These are phyloP conservation scores for Myotis yumanensis DNA, from an alignment of 2,113 vertebrate genomes.

Conservation along the genomic window DNA sequence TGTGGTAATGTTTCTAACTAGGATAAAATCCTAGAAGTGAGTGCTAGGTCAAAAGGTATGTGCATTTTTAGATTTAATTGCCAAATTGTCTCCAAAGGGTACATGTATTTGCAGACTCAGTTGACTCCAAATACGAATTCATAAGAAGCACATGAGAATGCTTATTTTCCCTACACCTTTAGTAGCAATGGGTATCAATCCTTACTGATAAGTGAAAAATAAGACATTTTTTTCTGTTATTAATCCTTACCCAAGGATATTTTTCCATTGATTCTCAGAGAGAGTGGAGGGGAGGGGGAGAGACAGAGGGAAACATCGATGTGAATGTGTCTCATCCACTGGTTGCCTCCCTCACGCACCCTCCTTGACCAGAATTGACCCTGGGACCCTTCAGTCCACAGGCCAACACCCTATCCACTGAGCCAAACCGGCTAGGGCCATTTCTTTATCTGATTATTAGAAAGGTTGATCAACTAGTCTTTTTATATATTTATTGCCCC, in stretches of 20 bases:
- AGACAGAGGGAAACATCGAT: no score
- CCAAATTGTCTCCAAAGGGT: slow-evolving; percentile 22
- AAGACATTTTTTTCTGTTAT: not conserved
- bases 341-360: no score
- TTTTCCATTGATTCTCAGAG: no score
- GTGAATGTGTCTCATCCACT: no score
- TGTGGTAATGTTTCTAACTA: not conserved
- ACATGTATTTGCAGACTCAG: not conserved
- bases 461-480: not conserved
- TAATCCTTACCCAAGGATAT: no score
- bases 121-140: not conserved
- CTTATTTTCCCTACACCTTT: not conserved
- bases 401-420: no score
- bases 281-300: no score
- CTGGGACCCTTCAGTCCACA: no score
- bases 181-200: not conserved
- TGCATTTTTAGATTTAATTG: slow-evolving; percentile 31
- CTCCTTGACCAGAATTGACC: no score
- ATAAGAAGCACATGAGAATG: not conserved
- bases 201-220: not conserved
- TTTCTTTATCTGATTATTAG: not conserved
- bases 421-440: not conserved
- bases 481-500: slow-evolving; percentile 1
- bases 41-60: not conserved
- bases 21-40: not conserved